These are phyloP conservation scores for Rhinogobius similis DNA, from an alignment of 2,113 vertebrate genomes.

Conservation along the genomic window DNA sequence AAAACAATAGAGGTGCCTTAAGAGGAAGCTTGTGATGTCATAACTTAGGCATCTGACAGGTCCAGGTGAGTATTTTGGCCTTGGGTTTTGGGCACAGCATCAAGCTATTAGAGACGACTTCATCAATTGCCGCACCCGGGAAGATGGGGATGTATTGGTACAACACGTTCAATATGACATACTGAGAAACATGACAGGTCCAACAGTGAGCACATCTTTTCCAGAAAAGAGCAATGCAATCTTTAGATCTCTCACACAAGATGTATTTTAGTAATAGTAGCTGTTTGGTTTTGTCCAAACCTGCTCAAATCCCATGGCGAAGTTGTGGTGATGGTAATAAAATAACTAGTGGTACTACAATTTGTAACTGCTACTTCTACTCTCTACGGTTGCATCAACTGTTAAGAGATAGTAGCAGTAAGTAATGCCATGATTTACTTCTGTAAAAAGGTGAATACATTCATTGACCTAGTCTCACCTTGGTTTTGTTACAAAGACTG, in stretches of 20 bases:
- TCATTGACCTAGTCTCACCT: not conserved
- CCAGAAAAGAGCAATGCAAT: no score
- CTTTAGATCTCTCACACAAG: conserved; percentile 3
- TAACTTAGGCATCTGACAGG: conserved; percentile 71
- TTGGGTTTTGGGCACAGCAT: conserved; percentile 21
- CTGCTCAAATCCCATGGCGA: not conserved
- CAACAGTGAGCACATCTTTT: conserved; percentile 13
- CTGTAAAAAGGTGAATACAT: not conserved
- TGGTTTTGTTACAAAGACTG: conserved; percentile 38
- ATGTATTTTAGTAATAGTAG: not conserved
- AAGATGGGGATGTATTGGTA: conserved; percentile 12
- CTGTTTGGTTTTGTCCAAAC: not conserved
- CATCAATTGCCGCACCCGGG: conserved; percentile 58
- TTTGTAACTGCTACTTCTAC: no score
- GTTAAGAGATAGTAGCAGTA: not conserved
- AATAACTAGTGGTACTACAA: no score
- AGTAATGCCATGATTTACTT: not conserved
- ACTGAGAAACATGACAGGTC: conserved; percentile 26
- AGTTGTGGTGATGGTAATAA: not conserved
- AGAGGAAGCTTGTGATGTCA: conserved; percentile 73
- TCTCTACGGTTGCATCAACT: not conserved
- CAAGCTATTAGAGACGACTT: conserved; percentile 48
- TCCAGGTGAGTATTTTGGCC: conserved; percentile 44
- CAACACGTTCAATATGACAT: conserved; percentile 49
- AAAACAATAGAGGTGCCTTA: conserved; percentile 78